Evolutionary conservation across 2,113 vertebrate species (phyloP).

Genomic region (Diphyllodes magnificus): DNA sequence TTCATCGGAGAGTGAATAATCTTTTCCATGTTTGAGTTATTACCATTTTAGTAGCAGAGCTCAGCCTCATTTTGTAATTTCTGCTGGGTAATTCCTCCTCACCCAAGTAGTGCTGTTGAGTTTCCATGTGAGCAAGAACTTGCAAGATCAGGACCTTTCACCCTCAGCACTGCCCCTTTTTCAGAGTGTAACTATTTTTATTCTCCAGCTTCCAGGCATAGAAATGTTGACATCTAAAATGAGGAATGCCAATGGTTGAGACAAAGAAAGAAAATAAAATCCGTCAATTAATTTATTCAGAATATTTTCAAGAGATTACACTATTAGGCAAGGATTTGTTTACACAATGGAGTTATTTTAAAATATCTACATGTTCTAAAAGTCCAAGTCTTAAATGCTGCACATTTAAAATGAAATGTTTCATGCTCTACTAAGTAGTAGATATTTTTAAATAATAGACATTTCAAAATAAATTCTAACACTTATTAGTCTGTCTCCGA

Average conservation of each 20-base stretch:
- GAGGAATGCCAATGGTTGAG: background rate
- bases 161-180: background rate
- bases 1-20: background rate
- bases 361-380: background rate
- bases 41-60: conserved; percentile 13
- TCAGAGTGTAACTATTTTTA: conserved; percentile 22
- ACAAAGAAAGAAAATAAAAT: background rate
- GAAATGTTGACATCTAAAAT: conserved; percentile 17
- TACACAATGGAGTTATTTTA: background rate
- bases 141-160: conserved; percentile 26
- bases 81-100: conserved; percentile 8
- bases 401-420: background rate
- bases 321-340: background rate
- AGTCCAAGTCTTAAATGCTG: background rate
- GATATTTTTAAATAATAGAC: background rate
- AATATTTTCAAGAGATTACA: background rate
- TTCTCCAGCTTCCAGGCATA: conserved; percentile 13
- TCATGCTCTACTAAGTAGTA: background rate
- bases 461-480: background rate
- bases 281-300: background rate
- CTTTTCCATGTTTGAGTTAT: background rate
- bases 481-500: background rate
- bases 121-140: conserved; percentile 22
- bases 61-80: background rate
- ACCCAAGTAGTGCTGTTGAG: background rate